Evolutionary conservation across 53 echinoderm and acorn worm species (phyloP).

Genomic region (Echinarachnius parma): DNA sequence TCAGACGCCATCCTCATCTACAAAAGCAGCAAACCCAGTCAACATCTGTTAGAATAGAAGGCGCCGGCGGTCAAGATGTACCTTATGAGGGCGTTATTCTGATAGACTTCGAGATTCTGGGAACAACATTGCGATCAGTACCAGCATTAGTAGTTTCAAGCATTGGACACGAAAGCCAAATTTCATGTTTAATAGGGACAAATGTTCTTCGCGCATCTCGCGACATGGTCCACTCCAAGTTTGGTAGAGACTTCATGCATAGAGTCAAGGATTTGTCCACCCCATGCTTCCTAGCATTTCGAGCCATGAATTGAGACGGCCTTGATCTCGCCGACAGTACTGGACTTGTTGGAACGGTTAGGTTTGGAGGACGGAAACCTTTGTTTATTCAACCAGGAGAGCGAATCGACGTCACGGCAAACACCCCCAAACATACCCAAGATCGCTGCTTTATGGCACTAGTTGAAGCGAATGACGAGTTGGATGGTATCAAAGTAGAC

Average conservation of each 20-base stretch:
- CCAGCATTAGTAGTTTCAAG: slow-evolving; percentile 1
- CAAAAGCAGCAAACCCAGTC: too few species aligned
- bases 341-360: slow-evolving; percentile 13
- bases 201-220: slow-evolving; percentile 37
- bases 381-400: background rate
- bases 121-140: background rate
- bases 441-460: background rate
- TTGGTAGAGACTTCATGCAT: slow-evolving; percentile 36
- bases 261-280: background rate
- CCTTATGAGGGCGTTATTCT: slow-evolving; percentile 27
- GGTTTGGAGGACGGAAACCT: slow-evolving; percentile 11
- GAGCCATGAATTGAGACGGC: slow-evolving; percentile 24
- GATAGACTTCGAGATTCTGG: background rate
- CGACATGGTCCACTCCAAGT: slow-evolving; percentile 4
- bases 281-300: slow-evolving; percentile 20
- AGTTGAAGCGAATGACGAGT: background rate
- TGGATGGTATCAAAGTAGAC: background rate
- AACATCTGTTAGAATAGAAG: background rate
- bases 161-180: background rate
- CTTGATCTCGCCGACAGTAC: slow-evolving; percentile 18
- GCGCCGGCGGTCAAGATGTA: slow-evolving; percentile 40
- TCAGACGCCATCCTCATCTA: too few species aligned
- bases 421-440: background rate
- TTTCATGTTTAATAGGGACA: slow-evolving; percentile 38
- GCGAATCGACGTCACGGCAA: background rate